phyloP scores from a whole-genome alignment of 64 coral and sea anemone genomes.

The Pocillopora verrucosa region DNA sequence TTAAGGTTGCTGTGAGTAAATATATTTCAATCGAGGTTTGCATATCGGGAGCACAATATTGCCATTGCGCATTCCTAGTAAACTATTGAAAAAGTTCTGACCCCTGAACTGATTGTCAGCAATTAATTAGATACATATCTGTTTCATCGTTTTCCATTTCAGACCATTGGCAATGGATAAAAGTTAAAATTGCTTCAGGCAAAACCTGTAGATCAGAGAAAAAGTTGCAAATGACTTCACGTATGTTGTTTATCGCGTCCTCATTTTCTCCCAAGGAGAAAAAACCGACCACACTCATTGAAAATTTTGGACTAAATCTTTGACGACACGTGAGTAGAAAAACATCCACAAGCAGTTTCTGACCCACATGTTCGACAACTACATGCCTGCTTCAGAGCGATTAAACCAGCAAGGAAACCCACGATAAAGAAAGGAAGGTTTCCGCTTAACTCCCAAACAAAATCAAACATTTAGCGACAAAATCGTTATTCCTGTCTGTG shows the following conservation, averaged over 20 bases:
- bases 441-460: background rate
- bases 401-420: background rate
- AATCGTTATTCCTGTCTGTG: background rate
- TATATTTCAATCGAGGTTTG: too few species aligned
- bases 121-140: background rate
- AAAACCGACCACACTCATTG: background rate
- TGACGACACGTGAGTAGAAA: background rate
- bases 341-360: background rate
- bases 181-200: background rate
- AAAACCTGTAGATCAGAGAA: background rate
- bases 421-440: background rate
- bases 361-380: slow-evolving; percentile 14
- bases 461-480: slow-evolving; percentile 7
- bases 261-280: background rate
- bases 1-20: too few species aligned
- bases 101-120: too few species aligned
- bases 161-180: background rate
- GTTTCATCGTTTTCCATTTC: background rate
- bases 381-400: background rate
- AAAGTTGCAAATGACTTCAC: background rate
- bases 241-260: background rate
- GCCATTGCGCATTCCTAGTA: too few species aligned
- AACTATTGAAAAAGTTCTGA: too few species aligned
- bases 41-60: too few species aligned
- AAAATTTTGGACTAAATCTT: background rate